A percentile compares a stretch with the other conserved stretches of the same genome.
Evolutionary conservation across 2,797 vertebrate genomes (phyloP).

Genomic region (Glyptemys insculpta): DNA sequence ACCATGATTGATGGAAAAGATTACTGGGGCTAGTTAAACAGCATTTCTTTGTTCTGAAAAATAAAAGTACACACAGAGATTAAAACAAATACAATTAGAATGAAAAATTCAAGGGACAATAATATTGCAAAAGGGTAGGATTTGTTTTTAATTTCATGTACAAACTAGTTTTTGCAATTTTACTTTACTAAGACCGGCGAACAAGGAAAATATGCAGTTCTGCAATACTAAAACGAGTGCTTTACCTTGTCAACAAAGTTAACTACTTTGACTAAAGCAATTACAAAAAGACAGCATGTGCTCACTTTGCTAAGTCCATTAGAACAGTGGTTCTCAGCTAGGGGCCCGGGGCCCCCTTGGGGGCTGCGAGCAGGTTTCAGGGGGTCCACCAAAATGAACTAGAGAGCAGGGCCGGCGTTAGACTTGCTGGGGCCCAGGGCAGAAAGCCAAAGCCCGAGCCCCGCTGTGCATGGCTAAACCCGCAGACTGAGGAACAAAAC

Average conservation of each 20-base stretch:
- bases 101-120: slow-evolving; percentile 2
- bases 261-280: background rate
- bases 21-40: background rate
- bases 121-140: background rate
- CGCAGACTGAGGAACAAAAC: too few species aligned
- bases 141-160: slow-evolving; percentile 35
- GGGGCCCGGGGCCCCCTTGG: too few species aligned
- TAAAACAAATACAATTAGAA: background rate
- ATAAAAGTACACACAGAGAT: background rate
- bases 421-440: too few species aligned
- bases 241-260: background rate
- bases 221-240: background rate
- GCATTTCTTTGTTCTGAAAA: background rate
- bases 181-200: background rate
- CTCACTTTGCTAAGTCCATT: background rate
- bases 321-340: background rate
- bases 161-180: background rate
- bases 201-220: background rate
- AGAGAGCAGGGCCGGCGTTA: too few species aligned
- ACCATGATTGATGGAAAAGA: background rate
- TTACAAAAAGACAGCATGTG: background rate
- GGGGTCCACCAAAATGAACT: too few species aligned
- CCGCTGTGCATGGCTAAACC: too few species aligned
- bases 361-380: too few species aligned
- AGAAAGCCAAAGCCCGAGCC: too few species aligned